Evolutionary conservation across 2,797 vertebrate genomes (phyloP).

Genomic region (Molossus alvarezi): DNA sequence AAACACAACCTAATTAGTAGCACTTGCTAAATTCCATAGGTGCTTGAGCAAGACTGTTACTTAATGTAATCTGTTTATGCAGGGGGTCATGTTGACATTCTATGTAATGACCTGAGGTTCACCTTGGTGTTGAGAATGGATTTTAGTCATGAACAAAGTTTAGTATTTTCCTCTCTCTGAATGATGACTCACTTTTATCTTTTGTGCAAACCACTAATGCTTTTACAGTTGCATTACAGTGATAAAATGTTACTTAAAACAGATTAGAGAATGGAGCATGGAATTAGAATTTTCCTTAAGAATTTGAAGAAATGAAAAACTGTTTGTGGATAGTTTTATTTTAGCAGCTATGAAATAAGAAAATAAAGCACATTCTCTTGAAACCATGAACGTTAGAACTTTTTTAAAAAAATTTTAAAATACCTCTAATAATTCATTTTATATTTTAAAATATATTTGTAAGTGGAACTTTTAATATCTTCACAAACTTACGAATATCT

Average conservation of each 20-base stretch:
- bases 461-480: constrained; percentile 21
- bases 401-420: constrained; percentile 17
- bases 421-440: neutral
- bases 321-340: constrained; percentile 48
- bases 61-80: neutral
- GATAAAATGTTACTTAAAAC: constrained; percentile 44
- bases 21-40: constrained; percentile 14
- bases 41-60: neutral
- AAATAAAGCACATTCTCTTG: constrained; percentile 26
- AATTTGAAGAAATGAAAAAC: neutral
- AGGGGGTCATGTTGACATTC: neutral
- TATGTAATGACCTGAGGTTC: neutral
- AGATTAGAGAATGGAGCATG: neutral
- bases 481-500: neutral
- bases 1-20: neutral
- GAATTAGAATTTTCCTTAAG: constrained; percentile 51
- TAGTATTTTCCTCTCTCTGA: neutral
- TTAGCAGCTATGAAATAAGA: constrained; percentile 2
- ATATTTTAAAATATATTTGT: constrained; percentile 6
- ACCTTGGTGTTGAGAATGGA: neutral
- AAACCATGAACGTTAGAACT: constrained; percentile 29
- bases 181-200: constrained; percentile 24
- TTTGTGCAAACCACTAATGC: neutral
- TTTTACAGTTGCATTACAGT: neutral
- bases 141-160: constrained; percentile 8